A percentile compares a stretch with the other conserved stretches of the same genome.
phyloP scores from a whole-genome alignment of 1,140 invertebrate species.

The Ylistrum balloti region DNA sequence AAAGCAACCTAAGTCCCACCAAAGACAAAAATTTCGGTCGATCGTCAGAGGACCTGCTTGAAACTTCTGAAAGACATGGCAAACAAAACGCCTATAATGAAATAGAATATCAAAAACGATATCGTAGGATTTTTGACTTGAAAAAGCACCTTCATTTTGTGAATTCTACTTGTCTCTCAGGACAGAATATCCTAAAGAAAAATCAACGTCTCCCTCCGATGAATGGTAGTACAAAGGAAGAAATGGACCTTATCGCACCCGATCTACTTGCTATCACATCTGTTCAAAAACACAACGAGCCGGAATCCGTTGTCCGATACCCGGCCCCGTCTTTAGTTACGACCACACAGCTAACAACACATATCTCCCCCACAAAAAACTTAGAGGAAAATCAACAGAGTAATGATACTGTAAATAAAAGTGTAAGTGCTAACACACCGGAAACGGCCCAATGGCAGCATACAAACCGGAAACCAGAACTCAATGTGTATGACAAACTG shows the following conservation, averaged over 20 bases:
- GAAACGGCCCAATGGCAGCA: background rate
- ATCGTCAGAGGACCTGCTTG: background rate
- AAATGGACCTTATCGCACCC: background rate
- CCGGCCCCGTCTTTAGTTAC: background rate
- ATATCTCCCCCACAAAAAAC: background rate
- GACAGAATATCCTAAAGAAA: slow-evolving; percentile 55
- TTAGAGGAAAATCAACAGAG: background rate
- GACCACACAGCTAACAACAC: background rate
- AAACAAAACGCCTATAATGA: slow-evolving; percentile 56
- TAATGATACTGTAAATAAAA: background rate
- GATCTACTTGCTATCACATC: background rate
- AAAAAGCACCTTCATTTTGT: slow-evolving; percentile 64
- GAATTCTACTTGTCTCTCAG: slow-evolving; percentile 55
- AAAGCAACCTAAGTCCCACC: background rate
- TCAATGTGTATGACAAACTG: slow-evolving; percentile 13
- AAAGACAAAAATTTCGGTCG: background rate
- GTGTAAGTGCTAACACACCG: background rate
- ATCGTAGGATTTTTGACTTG: slow-evolving; percentile 59
- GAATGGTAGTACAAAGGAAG: slow-evolving; percentile 12
- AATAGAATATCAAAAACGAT: slow-evolving; percentile 63
- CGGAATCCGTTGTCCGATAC: background rate
- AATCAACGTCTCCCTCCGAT: slow-evolving; percentile 48
- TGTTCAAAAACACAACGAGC: slow-evolving; percentile 2
- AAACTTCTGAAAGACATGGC: slow-evolving; percentile 31
- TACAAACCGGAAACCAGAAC: slow-evolving; percentile 7